Base-by-base conservation (phyloP, 2,113 vertebrate genomes). In the Channa argus region DNA sequence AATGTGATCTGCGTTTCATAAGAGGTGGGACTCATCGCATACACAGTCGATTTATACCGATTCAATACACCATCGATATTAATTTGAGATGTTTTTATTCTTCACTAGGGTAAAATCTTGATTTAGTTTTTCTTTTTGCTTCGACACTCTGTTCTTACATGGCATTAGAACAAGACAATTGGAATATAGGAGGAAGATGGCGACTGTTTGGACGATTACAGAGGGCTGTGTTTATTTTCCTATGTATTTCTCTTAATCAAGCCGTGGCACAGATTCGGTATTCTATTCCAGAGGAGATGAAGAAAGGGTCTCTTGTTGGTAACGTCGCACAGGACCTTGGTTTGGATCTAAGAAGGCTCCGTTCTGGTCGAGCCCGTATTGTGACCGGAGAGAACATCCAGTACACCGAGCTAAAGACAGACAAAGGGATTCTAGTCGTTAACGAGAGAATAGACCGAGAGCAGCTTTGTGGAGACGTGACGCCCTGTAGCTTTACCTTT, bases 401-500 rank as follows among this genome's bases (percentile, higher is more conserved):
- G 51, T 89, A 91, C 82, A 70, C 71, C 0, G 88, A 91, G 83
- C 83, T 93, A 71, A 88, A 84, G 60, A 58, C 80, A 77, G 88
- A 93, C 78, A 93, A 88, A 88, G 91, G 92, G 74, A 77, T 41
- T 47, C 45, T 92, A 37, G 66, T 92, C 8, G 89, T 92, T 41
- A 83, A 79, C 5, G 87, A 90, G 63, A 86, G 90, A 67, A 90
- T 92, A 58, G 91, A 92, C 67, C 71, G 89, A 51, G 92, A 92
- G 64, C 81, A 88, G 81, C 88, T 93, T 1, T 92, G 91, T 15
- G 89, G 84, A 55, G 83, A 89, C 8, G 45, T 63, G 2, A 81
- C 80, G 0, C 89, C 85, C 0, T 94, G 92, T 7, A 92, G 88
- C 47, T 91, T 93, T 3, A 79, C 69, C 33, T 91, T 94, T 62